Conservation (phyloP, 2,888 invertebrate genomes). For the Dasysyrphus albostriatus region DNA sequence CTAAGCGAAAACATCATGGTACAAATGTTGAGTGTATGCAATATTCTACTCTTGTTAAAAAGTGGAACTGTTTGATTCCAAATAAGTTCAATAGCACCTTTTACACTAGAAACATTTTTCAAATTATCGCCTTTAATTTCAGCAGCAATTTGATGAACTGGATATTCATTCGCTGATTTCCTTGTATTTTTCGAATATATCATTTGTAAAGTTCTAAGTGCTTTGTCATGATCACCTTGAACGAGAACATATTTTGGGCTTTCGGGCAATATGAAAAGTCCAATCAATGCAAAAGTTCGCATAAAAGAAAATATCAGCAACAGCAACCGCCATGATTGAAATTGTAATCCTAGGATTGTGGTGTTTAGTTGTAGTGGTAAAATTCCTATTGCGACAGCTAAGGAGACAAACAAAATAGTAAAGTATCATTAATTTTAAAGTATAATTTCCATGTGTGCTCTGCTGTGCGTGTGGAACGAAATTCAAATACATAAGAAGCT, state of each 20-base stretch:
- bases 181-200: constrained; percentile 86
- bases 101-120: constrained; percentile 78
- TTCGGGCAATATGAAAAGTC: constrained; percentile 88
- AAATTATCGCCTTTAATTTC: constrained; percentile 79
- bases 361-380: constrained; percentile 86
- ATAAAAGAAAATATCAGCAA: constrained; percentile 88
- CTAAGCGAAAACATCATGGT: constrained; percentile 79
- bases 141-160: constrained; percentile 82
- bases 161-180: constrained; percentile 83
- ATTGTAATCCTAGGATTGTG: constrained; percentile 85
- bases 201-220: constrained; percentile 86
- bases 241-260: constrained; percentile 91
- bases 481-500: too few relatives aligned
- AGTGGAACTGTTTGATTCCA: constrained; percentile 81
- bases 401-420: constrained; percentile 61
- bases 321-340: constrained; percentile 91
- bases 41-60: constrained; percentile 78
- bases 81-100: constrained; percentile 79
- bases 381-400: constrained; percentile 88
- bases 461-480: neutral
- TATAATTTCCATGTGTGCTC: neutral
- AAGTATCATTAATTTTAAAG: neutral
- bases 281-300: constrained; percentile 86
- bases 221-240: constrained; percentile 86
- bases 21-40: constrained; percentile 81